phyloP scores from a whole-genome alignment of 2,797 vertebrate species.

The Cuculus canorus region DNA sequence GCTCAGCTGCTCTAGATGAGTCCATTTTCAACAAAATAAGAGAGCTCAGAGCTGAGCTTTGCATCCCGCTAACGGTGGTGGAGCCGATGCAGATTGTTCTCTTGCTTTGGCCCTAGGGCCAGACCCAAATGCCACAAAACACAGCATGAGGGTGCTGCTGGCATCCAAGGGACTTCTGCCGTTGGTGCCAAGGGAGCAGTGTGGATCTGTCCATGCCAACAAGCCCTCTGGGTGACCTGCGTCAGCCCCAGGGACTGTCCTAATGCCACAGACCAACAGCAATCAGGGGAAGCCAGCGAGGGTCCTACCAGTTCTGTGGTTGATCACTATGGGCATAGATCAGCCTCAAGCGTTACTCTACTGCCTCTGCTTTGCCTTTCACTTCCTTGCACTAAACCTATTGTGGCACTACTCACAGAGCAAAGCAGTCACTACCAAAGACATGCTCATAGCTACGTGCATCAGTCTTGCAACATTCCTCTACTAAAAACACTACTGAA shows the following conservation, averaged over 20 bases:
- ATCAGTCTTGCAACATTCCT: neutral
- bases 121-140: neutral
- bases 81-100: fast-evolving
- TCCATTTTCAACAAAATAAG: neutral
- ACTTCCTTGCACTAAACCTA: neutral
- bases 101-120: neutral
- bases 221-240: neutral
- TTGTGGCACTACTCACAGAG: slow-evolving; percentile 37
- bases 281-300: fast-evolving
- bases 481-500: slow-evolving; percentile 6
- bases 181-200: neutral
- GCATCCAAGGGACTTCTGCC: neutral
- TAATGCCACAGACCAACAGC: neutral
- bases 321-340: fast-evolving
- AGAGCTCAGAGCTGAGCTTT: neutral
- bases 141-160: neutral
- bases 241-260: neutral
- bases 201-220: fast-evolving
- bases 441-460: neutral
- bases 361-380: neutral
- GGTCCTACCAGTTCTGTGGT: neutral
- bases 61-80: fast-evolving
- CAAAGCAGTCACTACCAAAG: slow-evolving; percentile 33
- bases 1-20: neutral
- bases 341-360: neutral